Evolutionary conservation across 2,797 vertebrate genomes (phyloP).

Genomic region (Phrynocephalus forsythii): DNA sequence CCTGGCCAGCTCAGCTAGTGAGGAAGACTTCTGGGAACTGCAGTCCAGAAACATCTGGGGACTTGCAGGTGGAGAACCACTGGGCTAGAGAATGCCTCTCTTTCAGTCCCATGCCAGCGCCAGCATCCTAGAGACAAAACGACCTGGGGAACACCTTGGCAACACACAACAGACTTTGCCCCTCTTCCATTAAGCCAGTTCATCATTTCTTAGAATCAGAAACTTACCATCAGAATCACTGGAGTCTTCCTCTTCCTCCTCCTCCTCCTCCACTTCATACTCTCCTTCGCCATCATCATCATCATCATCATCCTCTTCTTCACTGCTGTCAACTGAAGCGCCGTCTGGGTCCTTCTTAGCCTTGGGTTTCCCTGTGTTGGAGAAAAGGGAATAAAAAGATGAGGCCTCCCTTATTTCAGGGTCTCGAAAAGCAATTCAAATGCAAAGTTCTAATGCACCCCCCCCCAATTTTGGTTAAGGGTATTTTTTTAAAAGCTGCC

Average conservation of each 20-base stretch:
- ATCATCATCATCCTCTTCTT: conserved; percentile 69
- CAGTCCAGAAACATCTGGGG: no score
- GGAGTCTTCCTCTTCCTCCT: conserved; percentile 33
- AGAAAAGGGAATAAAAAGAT: not conserved
- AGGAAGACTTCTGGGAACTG: no score
- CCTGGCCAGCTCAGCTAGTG: no score
- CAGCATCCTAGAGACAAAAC: not conserved
- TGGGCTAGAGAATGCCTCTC: not conserved
- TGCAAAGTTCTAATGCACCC: no score
- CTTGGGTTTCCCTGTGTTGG: conserved; percentile 51
- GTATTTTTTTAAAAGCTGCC: no score
- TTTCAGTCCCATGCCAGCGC: not conserved
- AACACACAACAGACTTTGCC: not conserved
- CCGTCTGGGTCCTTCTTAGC: conserved; percentile 67
- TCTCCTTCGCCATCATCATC: conserved; percentile 61
- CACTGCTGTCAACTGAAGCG: conserved; percentile 79
- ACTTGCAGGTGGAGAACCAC: no score
- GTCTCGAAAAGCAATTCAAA: no score
- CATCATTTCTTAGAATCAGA: not conserved
- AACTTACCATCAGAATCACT: conserved; percentile 69
- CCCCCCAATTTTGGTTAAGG: no score
- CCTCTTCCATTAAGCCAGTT: not conserved
- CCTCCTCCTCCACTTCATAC: not conserved
- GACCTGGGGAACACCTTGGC: not conserved
- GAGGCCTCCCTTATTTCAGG: not conserved